Percentiles rank a stretch among this genome's conserved stretches.
Conservation (phyloP, 1,140 invertebrate species). For the Bombus balteatus region DNA sequence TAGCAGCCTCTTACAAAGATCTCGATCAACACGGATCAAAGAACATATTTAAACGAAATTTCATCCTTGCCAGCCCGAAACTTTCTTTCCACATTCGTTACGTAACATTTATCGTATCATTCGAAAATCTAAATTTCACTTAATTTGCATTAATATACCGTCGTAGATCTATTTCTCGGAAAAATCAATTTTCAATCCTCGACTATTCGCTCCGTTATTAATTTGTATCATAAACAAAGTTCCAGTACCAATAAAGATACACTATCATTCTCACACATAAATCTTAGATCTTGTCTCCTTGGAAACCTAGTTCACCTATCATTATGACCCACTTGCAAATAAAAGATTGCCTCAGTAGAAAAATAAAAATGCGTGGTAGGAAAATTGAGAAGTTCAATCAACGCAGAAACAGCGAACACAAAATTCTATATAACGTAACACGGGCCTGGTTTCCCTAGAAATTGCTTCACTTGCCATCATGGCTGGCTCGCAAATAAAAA, state of each 20-base stretch:
- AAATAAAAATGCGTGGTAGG: too few relatives aligned
- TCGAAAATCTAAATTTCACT: background rate
- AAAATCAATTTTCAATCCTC: background rate
- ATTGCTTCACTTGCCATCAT: too few relatives aligned
- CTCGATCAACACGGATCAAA: background rate
- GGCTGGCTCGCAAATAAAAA: too few relatives aligned
- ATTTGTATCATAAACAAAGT: background rate
- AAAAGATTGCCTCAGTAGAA: too few relatives aligned
- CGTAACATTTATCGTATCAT: too few relatives aligned
- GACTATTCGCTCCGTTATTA: background rate
- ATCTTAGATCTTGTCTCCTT: background rate
- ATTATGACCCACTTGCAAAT: background rate
- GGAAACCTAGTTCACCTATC: background rate
- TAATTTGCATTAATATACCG: too few relatives aligned
- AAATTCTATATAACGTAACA: too few relatives aligned
- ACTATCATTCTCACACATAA: background rate
- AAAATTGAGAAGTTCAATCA: too few relatives aligned
- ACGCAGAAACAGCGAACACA: too few relatives aligned
- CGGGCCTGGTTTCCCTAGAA: too few relatives aligned
- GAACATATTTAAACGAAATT: slow-evolving; percentile 5
- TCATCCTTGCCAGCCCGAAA: too few relatives aligned
- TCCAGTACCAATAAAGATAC: background rate
- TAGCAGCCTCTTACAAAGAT: background rate
- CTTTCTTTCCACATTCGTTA: background rate
- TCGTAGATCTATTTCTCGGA: background rate